A percentile compares a stretch with the other conserved stretches of the same genome.
These are phyloP conservation scores for Plagodis dolabraria DNA, from an alignment of 2,888 invertebrate genomes.

Conservation along the genomic window DNA sequence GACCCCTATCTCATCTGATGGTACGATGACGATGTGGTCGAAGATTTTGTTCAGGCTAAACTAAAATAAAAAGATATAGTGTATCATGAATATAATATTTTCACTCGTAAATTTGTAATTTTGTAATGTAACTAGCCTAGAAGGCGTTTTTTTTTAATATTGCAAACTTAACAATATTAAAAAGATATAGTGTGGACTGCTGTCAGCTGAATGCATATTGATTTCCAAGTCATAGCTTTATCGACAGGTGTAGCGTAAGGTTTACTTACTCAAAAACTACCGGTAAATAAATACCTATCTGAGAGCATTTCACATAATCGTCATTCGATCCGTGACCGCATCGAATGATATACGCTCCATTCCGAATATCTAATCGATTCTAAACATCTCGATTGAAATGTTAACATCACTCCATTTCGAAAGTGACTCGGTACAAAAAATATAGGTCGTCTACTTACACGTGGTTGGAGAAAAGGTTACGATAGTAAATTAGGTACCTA, in stretches of 20 bases:
- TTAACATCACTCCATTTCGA: slow-evolving; percentile 42
- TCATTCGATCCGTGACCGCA: slow-evolving; percentile 51
- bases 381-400: slow-evolving; percentile 54
- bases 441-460: slow-evolving; percentile 28
- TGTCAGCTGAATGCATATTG: too few relatives aligned
- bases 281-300: slow-evolving; percentile 58
- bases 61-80: too few relatives aligned
- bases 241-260: slow-evolving; percentile 8
- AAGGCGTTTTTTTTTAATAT: too few relatives aligned
- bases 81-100: too few relatives aligned
- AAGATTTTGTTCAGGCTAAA: too few relatives aligned
- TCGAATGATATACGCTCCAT: slow-evolving; percentile 50
- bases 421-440: slow-evolving; percentile 31
- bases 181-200: too few relatives aligned
- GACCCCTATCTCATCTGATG: too few relatives aligned
- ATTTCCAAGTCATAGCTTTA: too few relatives aligned
- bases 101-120: too few relatives aligned
- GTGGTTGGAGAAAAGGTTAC: slow-evolving; percentile 5
- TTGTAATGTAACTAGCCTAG: too few relatives aligned
- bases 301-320: slow-evolving; percentile 54
- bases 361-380: slow-evolving; percentile 60
- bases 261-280: slow-evolving; percentile 47
- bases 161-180: too few relatives aligned
- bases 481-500: not conserved
- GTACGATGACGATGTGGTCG: too few relatives aligned